phyloP scores from a whole-genome alignment of 1,140 invertebrate genomes.

The Diabrotica undecimpunctata region DNA sequence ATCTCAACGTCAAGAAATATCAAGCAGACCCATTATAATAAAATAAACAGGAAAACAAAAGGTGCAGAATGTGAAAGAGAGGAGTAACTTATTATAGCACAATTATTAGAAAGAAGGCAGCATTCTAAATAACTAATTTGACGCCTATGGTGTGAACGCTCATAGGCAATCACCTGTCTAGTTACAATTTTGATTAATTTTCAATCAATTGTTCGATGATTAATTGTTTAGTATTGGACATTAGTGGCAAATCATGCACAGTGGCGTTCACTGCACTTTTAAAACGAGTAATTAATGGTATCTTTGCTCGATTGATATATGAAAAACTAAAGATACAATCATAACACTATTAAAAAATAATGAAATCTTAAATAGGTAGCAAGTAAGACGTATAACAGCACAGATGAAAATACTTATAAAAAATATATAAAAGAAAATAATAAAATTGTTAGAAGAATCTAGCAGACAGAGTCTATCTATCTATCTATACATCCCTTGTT shows the following conservation, averaged over 20 bases:
- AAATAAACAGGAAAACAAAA: constrained; percentile 23
- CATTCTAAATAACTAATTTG: constrained; percentile 42
- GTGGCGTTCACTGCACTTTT: constrained; percentile 2
- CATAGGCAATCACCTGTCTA: constrained; percentile 48
- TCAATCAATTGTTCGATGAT: constrained; percentile 47
- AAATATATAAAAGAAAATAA: no score
- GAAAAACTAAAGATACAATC: no score
- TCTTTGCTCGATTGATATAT: no score
- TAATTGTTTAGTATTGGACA: constrained; percentile 35
- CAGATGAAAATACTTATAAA: no score
- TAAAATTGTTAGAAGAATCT: no score
- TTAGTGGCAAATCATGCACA: constrained; percentile 22
- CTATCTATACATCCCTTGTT: no score
- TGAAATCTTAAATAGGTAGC: no score
- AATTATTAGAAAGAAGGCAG: constrained; percentile 19
- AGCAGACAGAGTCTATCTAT: no score
- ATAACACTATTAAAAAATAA: no score
- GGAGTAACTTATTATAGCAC: constrained; percentile 21
- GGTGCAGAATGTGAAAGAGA: constrained; percentile 12
- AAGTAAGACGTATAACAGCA: no score
- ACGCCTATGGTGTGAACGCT: constrained; percentile 45
- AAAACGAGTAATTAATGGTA: no score
- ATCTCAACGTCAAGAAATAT: constrained; percentile 2
- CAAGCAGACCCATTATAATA: not conserved
- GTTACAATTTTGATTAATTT: constrained; percentile 51